phyloP scores from a whole-genome alignment of 2,888 invertebrate species.

The Thyatira batis region DNA sequence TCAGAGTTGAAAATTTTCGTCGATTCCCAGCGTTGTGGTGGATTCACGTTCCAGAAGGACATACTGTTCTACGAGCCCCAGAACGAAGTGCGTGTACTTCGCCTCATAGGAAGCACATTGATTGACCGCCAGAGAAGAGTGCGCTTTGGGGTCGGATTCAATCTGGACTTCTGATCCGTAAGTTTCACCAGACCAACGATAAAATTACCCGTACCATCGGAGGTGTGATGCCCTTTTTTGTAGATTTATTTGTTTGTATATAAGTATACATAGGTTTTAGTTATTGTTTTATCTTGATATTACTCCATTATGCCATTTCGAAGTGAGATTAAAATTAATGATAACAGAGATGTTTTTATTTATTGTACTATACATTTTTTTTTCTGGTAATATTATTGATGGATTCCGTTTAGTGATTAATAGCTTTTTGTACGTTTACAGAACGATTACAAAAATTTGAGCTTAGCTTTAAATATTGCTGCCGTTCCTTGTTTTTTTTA shows the following conservation, averaged over 20 bases:
- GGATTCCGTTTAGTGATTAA: too few relatives aligned
- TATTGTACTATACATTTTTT: background rate
- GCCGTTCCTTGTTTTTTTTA: background rate
- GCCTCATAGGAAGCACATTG: slow-evolving; percentile 62
- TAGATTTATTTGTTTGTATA: slow-evolving; percentile 75
- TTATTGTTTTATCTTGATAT: slow-evolving; percentile 65
- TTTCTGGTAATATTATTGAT: background rate
- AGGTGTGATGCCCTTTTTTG: slow-evolving; percentile 45
- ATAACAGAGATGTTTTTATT: slow-evolving; percentile 16
- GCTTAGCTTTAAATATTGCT: background rate
- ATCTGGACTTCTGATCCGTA: slow-evolving; percentile 64
- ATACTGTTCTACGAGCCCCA: slow-evolving; percentile 60
- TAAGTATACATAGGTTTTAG: slow-evolving; percentile 82
- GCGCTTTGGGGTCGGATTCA: slow-evolving; percentile 68
- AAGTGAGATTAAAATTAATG: slow-evolving; percentile 58
- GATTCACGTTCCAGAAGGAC: slow-evolving; percentile 70
- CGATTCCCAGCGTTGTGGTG: slow-evolving; percentile 70
- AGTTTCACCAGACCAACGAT: slow-evolving; percentile 10
- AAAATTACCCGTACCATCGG: slow-evolving; percentile 27
- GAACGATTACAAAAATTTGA: too few relatives aligned
- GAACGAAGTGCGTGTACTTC: slow-evolving; percentile 60
- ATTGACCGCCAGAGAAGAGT: slow-evolving; percentile 67
- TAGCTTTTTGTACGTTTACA: too few relatives aligned
- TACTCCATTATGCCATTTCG: slow-evolving; percentile 50
- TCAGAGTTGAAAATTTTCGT: slow-evolving; percentile 72